Base-by-base conservation (phyloP, 2,888 invertebrate genomes). In the Drosophila pseudotakahashii region DNA sequence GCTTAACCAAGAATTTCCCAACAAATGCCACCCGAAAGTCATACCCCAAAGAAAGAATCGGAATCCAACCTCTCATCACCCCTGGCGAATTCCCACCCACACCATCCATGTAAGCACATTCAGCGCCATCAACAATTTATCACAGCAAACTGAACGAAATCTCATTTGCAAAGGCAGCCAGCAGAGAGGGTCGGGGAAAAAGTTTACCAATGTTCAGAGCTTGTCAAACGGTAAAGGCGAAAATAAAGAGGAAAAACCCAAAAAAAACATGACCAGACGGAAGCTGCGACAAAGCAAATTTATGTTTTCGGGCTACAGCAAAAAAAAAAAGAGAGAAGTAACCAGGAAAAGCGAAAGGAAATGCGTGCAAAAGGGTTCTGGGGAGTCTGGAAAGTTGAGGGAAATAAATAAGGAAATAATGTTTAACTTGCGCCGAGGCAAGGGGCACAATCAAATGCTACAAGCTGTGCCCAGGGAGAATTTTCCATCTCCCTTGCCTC, bases 81-180 rank as follows among this genome's bases (percentile, higher is more conserved):
- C 73, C 73, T 61, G 57, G 58, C 63, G 67, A 60, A 66, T 48
- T 66, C 64, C 73, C 72, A 76, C 69, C 72, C 75, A 52, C 42
- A 67, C 60, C 77, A 73, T 74, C 79, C 79, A 76, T 81, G 86
- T 75, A 76, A 77, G 81, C 76, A 79, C 79, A 85, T 79, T 76
- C 81, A 79, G 55, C 52, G 76, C 84, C 77, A 85, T 85, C 87
- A 85, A 86, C 87, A 79, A 85, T 85, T 86, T 85, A 85, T 86
- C 87, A 86, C 81, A 74, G 79, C 75, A 66, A 79, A 79, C 69
- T 77, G 81, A 86, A 76, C 70, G 70, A 83, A 83, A 83, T 83
- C 85, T 82, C 78, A 83, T 82, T 83, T 84, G 79, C 82, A 72
- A 82, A 77, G 77, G 48, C 60, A 69, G 47, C 16, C 13, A 50